These are phyloP conservation scores for Carcharodon carcharias DNA, from an alignment of 2,797 vertebrate genomes.

Conservation along the genomic window DNA sequence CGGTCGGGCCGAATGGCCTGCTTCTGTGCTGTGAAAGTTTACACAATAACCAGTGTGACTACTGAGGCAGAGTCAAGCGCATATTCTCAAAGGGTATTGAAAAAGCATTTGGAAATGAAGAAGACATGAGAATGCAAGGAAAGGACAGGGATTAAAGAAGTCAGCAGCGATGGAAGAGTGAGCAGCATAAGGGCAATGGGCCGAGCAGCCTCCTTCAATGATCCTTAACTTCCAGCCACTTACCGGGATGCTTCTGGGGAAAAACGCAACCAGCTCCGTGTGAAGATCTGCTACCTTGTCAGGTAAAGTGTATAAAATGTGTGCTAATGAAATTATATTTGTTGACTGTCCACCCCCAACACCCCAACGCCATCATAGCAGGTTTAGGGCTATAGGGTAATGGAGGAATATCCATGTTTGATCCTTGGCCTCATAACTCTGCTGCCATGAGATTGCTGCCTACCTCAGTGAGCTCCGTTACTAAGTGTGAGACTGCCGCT, in stretches of 20 bases:
- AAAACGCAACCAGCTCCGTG: constrained; percentile 54
- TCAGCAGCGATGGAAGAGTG: too few species aligned
- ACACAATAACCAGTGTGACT: not conserved
- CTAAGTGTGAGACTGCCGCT: not conserved
- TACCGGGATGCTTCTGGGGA: constrained; percentile 68
- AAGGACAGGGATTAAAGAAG: not conserved
- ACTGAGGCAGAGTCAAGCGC: not conserved
- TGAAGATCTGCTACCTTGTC: constrained; percentile 75
- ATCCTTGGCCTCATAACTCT: not conserved
- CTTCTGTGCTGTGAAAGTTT: not conserved
- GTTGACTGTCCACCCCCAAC: too few species aligned
- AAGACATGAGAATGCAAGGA: constrained; percentile 4
- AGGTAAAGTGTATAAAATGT: constrained; percentile 56
- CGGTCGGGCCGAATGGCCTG: not conserved
- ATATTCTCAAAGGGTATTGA: not conserved
- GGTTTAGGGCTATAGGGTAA: not conserved
- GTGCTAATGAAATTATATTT: not conserved
- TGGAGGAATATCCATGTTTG: not conserved
- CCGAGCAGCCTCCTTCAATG: not conserved
- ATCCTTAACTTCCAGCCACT: constrained; percentile 59
- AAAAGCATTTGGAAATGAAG: not conserved
- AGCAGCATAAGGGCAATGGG: not conserved
- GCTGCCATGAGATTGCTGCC: not conserved
- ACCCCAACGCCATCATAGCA: not conserved
- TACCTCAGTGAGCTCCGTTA: not conserved